A percentile compares a stretch with the other conserved stretches of the same genome.
Evolutionary conservation across 2,888 invertebrate species (phyloP).

Genomic region (Noctua janthina): DNA sequence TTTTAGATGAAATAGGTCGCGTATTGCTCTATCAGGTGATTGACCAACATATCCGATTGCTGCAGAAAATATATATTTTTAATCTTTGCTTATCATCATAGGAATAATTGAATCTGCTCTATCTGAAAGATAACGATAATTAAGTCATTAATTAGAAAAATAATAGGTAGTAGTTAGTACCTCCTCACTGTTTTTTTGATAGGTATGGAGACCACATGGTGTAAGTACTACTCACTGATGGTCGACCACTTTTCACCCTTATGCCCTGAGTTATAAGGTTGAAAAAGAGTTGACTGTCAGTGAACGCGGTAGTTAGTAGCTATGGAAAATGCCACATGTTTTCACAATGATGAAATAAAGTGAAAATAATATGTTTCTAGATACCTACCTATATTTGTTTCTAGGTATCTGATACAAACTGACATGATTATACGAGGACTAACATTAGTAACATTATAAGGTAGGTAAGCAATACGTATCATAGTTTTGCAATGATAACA

Average conservation of each 20-base stretch:
- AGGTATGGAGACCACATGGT: background rate
- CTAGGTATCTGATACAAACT: background rate
- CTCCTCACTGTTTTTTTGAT: background rate
- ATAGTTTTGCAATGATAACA: conserved; percentile 29
- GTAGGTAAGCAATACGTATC: background rate
- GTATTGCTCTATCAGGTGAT: background rate
- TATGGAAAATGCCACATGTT: background rate
- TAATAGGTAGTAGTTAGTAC: background rate
- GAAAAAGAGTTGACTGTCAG: too few species aligned
- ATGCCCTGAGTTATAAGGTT: too few species aligned
- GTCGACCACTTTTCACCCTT: too few species aligned
- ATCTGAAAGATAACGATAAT: conserved; percentile 11
- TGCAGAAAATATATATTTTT: conserved; percentile 3
- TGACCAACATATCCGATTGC: background rate
- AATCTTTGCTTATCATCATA: conserved; percentile 30
- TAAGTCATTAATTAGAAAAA: conserved; percentile 5
- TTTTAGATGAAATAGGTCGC: background rate
- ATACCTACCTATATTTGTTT: background rate
- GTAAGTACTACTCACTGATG: background rate
- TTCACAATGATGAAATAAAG: background rate
- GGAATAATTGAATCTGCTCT: conserved; percentile 1
- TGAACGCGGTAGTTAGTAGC: too few species aligned
- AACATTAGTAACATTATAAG: background rate
- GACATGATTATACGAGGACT: background rate
- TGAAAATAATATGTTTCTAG: background rate